These are phyloP conservation scores for Menidia menidia DNA, from an alignment of 2,797 vertebrate species.

Conservation along the genomic window DNA sequence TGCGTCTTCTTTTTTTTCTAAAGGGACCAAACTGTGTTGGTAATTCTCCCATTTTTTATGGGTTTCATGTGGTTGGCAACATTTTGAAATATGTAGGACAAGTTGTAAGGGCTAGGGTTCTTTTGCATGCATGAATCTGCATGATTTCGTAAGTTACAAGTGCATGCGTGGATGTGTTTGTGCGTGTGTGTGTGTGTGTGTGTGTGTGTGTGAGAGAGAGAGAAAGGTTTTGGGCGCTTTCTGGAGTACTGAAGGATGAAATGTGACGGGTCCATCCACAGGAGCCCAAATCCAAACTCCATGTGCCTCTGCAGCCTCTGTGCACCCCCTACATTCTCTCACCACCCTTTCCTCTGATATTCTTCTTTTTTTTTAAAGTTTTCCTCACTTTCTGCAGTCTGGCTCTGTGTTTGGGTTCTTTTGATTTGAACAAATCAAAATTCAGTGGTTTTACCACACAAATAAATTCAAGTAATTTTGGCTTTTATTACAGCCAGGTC, in stretches of 20 bases:
- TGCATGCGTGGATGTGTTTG: too few relatives aligned
- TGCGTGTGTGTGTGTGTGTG: not conserved
- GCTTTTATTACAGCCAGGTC: not conserved
- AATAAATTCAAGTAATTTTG: not conserved
- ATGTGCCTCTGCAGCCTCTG: conserved; percentile 72
- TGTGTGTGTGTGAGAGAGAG: not conserved
- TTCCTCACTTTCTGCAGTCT: conserved; percentile 33
- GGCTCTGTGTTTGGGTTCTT: not conserved
- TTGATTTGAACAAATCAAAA: not conserved
- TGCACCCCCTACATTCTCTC: conserved; percentile 11
- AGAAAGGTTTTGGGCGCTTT: not conserved
- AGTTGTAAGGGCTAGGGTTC: not conserved
- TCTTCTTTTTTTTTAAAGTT: conserved; percentile 55
- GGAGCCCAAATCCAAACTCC: conserved; percentile 82
- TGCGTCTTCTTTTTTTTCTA: not conserved
- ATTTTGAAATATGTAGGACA: not conserved
- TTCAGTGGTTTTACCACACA: not conserved
- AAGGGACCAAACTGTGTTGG: not conserved
- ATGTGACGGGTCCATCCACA: conserved; percentile 64
- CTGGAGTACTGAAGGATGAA: conserved; percentile 68
- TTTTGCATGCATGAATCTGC: not conserved
- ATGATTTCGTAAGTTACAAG: not conserved
- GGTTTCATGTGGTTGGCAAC: not conserved
- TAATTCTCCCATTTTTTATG: not conserved
- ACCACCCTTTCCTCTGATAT: conserved; percentile 29